Conservation (phyloP, 2,888 invertebrate genomes). For the Mesoligia furuncula region DNA sequence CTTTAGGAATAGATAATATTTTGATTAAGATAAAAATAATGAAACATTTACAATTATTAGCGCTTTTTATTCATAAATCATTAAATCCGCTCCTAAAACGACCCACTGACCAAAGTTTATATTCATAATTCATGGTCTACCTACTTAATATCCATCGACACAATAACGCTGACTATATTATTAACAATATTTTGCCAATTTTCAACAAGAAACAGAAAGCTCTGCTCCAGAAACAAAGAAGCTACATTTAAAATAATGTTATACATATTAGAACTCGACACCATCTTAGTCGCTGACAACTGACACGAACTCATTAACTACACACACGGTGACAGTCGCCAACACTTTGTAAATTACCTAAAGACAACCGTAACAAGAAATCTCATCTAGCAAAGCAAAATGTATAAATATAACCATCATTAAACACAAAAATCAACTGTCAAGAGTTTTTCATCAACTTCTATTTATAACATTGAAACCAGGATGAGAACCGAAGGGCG, state of each 20-base stretch:
- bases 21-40: neutral
- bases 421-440: slow-evolving; percentile 46
- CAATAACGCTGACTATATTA: neutral
- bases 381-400: slow-evolving; percentile 5
- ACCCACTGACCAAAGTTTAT: no score
- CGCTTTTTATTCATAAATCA: neutral
- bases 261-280: slow-evolving; percentile 36
- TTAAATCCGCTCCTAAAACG: no score
- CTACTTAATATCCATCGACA: neutral
- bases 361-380: slow-evolving; percentile 30
- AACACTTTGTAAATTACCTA: slow-evolving; percentile 39
- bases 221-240: slow-evolving; percentile 21
- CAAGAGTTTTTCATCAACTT: slow-evolving; percentile 67
- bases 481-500: slow-evolving; percentile 77
- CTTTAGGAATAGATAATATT: neutral
- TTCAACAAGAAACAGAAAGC: slow-evolving; percentile 1
- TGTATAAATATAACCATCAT: slow-evolving; percentile 32
- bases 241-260: slow-evolving; percentile 38
- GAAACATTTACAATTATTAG: neutral
- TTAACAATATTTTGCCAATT: neutral
- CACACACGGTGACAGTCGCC: slow-evolving; percentile 18
- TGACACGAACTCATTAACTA: slow-evolving; percentile 48
- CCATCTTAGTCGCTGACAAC: slow-evolving; percentile 38
- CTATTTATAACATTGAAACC: slow-evolving; percentile 73
- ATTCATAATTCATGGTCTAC: neutral